phyloP scores from a whole-genome alignment of 2,797 vertebrate genomes.

The Leptatherina wallacei region DNA sequence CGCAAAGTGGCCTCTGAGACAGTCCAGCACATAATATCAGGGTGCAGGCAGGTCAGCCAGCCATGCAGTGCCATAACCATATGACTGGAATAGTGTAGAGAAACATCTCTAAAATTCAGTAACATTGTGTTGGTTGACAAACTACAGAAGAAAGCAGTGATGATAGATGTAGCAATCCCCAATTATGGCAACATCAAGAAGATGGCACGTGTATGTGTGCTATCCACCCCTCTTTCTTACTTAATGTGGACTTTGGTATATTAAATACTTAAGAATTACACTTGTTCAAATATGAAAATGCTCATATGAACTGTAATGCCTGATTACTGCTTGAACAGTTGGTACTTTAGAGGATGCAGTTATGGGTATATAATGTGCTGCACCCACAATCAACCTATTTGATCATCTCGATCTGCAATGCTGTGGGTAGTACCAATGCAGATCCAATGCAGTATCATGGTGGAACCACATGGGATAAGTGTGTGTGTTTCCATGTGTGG shows the following conservation, averaged over 20 bases:
- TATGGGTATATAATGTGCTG: not conserved
- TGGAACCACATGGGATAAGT: not conserved
- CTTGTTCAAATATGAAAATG: not conserved
- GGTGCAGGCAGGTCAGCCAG: too few relatives aligned
- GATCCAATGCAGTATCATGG: not conserved
- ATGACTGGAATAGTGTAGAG: too few relatives aligned
- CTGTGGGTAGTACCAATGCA: not conserved
- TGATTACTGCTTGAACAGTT: not conserved
- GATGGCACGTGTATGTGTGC: too few relatives aligned
- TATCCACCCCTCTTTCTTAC: too few relatives aligned
- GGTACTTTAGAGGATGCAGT: not conserved
- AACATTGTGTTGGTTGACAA: too few relatives aligned
- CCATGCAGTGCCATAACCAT: too few relatives aligned
- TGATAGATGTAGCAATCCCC: too few relatives aligned
- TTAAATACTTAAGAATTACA: not conserved
- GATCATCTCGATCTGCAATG: not conserved
- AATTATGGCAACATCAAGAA: too few relatives aligned
- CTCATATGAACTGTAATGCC: not conserved
- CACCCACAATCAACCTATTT: not conserved
- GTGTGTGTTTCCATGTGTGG: not conserved
- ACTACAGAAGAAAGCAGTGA: too few relatives aligned
- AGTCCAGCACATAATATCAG: too few relatives aligned
- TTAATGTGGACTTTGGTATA: not conserved
- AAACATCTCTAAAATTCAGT: too few relatives aligned
- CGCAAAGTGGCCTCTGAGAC: too few relatives aligned